Conservation (phyloP, 2,113 vertebrate species). For the Scatophagus argus region DNA sequence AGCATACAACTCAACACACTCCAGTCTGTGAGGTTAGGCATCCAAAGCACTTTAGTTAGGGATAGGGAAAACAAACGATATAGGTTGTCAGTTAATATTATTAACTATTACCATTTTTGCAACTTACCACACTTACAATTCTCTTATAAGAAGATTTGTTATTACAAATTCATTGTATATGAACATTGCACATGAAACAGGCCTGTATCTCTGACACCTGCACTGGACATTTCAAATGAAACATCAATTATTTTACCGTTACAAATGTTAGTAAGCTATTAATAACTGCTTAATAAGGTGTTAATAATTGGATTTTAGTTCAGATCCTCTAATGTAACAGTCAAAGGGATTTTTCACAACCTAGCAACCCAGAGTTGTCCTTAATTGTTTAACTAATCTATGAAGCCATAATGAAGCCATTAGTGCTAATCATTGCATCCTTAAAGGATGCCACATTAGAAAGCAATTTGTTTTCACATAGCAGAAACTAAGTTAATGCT, state of each 20-base stretch:
- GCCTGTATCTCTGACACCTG: not conserved
- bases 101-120: no score
- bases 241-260: not conserved
- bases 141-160: no score
- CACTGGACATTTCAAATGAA: not conserved
- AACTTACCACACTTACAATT: no score
- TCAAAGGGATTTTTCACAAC: not conserved
- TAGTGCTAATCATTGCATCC: not conserved
- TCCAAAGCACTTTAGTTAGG: no score
- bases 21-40: no score
- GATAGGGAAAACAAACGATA: no score
- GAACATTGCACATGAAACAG: no score
- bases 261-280: not conserved
- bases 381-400: not conserved
- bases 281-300: not conserved
- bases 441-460: not conserved
- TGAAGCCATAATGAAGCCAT: not conserved
- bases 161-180: no score
- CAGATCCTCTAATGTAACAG: not conserved
- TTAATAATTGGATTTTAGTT: not conserved
- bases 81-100: no score
- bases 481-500: not conserved
- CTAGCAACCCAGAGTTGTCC: not conserved
- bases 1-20: no score
- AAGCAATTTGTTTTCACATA: not conserved